A percentile compares a stretch with the other conserved stretches of the same genome.
Conservation (phyloP, 2,113 vertebrate genomes). For the Neomonachus schauinslandi region DNA sequence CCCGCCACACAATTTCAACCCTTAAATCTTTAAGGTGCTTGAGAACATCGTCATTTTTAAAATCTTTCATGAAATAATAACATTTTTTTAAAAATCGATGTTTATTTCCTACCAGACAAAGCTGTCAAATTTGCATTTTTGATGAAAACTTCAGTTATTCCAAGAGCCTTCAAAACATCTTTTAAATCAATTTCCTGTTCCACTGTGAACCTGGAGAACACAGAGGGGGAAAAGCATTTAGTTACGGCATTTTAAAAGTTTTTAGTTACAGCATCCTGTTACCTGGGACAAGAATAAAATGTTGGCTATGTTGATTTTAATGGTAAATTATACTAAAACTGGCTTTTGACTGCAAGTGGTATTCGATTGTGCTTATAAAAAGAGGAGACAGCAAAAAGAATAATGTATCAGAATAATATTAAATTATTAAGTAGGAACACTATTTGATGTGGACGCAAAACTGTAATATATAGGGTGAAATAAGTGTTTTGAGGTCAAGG, state of each 20-base stretch:
- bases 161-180: slow-evolving; percentile 91
- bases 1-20: neutral
- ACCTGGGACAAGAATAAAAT: neutral
- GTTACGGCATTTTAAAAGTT: neutral
- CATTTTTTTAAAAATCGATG: neutral
- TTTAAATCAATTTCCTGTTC: slow-evolving; percentile 96
- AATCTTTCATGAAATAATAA: neutral
- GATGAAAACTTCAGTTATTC: slow-evolving; percentile 93
- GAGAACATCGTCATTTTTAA: neutral
- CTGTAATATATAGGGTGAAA: neutral
- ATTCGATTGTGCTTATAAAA: slow-evolving; percentile 33
- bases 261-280: neutral
- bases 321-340: neutral
- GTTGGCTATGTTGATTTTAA: neutral
- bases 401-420: neutral
- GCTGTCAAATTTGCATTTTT: slow-evolving; percentile 94
- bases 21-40: neutral
- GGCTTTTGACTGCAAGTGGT: neutral
- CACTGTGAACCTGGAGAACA: slow-evolving; percentile 92
- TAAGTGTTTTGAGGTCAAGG: neutral
- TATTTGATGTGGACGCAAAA: neutral
- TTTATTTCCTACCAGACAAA: slow-evolving; percentile 91
- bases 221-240: neutral
- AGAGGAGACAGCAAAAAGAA: neutral
- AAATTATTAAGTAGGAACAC: slow-evolving; percentile 4